Evolutionary conservation across 2,113 vertebrate species (phyloP).

Genomic region (Taxidea taxus): DNA sequence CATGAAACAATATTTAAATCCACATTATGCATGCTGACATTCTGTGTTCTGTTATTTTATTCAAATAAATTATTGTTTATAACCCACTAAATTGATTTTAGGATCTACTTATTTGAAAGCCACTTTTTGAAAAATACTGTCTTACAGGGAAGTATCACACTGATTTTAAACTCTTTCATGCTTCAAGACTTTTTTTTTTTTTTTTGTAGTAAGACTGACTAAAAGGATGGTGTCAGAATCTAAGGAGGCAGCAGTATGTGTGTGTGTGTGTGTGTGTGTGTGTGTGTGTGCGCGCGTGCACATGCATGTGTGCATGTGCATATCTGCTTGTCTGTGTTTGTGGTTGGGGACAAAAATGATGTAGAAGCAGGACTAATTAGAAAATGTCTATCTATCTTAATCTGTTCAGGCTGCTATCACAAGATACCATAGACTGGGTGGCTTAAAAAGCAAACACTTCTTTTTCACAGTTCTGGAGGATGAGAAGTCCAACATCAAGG

Average conservation of each 20-base stretch:
- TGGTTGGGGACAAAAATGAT: not conserved
- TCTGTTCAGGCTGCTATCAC: not conserved
- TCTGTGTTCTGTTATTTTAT: not conserved
- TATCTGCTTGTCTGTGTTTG: not conserved
- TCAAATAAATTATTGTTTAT: not conserved
- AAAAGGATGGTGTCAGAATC: not conserved
- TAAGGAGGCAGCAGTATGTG: not conserved
- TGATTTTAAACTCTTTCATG: not conserved
- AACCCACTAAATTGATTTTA: not conserved
- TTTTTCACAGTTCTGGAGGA: not conserved
- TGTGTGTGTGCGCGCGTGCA: fast-evolving
- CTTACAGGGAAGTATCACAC: not conserved
- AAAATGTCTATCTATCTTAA: not conserved
- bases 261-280: not conserved
- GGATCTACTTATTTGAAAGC: not conserved
- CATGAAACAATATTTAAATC: not conserved
- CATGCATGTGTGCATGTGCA: not conserved
- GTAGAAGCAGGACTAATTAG: not conserved
- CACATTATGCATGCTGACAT: not conserved
- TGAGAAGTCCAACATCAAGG: not conserved
- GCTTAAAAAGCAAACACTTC: not conserved
- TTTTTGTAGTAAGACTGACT: not conserved
- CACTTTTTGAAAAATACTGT: not conserved
- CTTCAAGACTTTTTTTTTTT: not conserved
- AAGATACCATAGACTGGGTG: not conserved